A percentile compares a stretch with the other conserved stretches of the same genome.
Conservation (phyloP, 1,140 invertebrate species). For the Diachasmimorpha longicaudata region DNA sequence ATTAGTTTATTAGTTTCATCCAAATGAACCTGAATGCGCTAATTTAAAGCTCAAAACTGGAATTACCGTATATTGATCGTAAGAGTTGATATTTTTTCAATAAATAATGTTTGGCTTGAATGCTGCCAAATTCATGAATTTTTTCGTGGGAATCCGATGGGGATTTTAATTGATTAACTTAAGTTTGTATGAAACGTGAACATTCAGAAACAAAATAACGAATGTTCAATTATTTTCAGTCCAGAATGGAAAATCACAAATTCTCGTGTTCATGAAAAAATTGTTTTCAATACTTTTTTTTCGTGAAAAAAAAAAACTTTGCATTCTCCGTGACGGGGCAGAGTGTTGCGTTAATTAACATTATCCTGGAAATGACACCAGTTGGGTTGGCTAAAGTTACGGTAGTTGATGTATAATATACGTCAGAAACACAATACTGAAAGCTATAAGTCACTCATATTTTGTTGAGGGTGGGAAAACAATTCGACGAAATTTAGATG, state of each 20-base stretch:
- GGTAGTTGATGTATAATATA: background rate
- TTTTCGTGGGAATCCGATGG: too few species aligned
- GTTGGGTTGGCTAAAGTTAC: constrained; percentile 1
- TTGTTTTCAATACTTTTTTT: background rate
- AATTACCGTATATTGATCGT: too few species aligned
- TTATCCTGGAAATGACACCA: background rate
- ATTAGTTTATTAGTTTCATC: too few species aligned
- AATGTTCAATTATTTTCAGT: too few species aligned
- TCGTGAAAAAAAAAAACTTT: background rate
- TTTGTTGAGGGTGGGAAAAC: background rate
- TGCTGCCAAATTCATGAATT: too few species aligned
- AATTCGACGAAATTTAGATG: background rate
- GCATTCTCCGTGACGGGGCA: background rate
- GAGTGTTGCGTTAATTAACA: constrained; percentile 2
- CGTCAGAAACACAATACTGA: background rate
- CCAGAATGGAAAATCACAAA: background rate
- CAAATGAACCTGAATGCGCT: too few species aligned
- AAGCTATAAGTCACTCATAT: constrained; percentile 1
- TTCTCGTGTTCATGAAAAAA: background rate
- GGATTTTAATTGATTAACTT: too few species aligned
- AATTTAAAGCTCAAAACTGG: too few species aligned
- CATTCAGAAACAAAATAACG: too few species aligned
- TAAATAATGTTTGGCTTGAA: too few species aligned
- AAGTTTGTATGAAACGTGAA: too few species aligned
- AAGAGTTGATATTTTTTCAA: too few species aligned